phyloP scores from a whole-genome alignment of 2,113 vertebrate genomes.

The Bothrops jararaca region DNA sequence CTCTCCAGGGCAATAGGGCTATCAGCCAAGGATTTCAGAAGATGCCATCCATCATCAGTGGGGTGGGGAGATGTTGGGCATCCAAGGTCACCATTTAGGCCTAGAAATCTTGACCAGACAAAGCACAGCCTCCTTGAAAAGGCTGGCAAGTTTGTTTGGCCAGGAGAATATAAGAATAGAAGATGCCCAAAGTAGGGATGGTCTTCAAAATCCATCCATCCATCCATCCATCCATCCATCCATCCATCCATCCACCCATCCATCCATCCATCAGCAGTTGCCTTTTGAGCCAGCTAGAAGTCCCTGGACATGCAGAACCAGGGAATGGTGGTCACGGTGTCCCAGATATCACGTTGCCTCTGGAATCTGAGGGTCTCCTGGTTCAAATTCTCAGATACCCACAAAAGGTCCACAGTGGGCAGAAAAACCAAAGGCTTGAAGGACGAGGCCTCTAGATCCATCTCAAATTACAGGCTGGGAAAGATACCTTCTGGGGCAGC shows the following conservation, averaged over 20 bases:
- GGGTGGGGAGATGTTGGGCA: background rate
- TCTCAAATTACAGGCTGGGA: no score
- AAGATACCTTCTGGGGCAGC: no score
- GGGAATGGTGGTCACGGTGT: no score
- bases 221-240: background rate
- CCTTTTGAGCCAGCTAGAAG: background rate
- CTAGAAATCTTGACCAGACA: background rate
- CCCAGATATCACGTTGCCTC: no score
- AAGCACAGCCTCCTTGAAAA: background rate
- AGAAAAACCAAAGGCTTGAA: no score
- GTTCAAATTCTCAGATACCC: no score
- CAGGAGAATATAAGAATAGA: background rate
- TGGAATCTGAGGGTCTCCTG: no score
- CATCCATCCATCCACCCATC: no score
- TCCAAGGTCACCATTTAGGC: background rate
- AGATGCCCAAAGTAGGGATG: background rate
- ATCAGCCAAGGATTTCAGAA: background rate
- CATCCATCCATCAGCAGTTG: background rate
- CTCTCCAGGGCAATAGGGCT: background rate
- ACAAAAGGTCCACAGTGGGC: no score
- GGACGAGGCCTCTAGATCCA: no score
- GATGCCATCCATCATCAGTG: background rate
- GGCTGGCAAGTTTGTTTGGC: background rate
- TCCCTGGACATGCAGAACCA: background rate
- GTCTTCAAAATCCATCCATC: background rate